Evolutionary conservation across 2,888 invertebrate genomes (phyloP), one percentile per base, ranked within the genome.

Genomic region (Toxonevra muliebris): DNA sequence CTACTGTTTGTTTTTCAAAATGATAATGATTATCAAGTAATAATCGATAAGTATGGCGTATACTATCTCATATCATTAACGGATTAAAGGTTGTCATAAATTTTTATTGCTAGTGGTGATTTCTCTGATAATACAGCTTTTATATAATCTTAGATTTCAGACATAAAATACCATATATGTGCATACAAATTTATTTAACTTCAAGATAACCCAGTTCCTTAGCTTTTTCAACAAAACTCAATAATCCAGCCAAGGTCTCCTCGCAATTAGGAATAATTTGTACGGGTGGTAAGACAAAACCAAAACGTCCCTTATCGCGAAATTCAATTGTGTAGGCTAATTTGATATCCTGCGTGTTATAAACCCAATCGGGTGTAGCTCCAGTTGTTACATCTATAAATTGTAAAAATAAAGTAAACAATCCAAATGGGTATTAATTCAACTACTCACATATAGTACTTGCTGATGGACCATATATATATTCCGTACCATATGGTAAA

Each of bases 301-400:
- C 93, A 76, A 87, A 89, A 0, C 82, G 78, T 0, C 92, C 93
- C 3, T 84, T 87, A 77, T 94, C 94, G 3, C 93, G 86, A 1
- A 90, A 84, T 76, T 90, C 90, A 63, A 88, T 86, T 0, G 88
- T 88, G 76, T 86, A 88, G 12, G 86, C 82, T 42, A 89, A 82
- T 48, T 87, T 86, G 11, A 88, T 83, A 3, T 85, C 84, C 11
- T 86, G 82, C 0, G 77, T 81, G 12, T 87, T 88, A 69, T 87
- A 87, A 0, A 87, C 88, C 87, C 88, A 90, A 77, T 90, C 89
- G 11, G 84, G 80, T 1, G 83, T 82, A 12, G 80, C 75, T 4
- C 87, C 87, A 5, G 84, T 84, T n/a, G 86, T 84, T 15, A 80
- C 76, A 76, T 87, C 87, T 87, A 68, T 2, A 76, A 76, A 10